These are phyloP conservation scores for Salvelinus sp. DNA, from an alignment of 2,113 vertebrate species.

Conservation along the genomic window DNA sequence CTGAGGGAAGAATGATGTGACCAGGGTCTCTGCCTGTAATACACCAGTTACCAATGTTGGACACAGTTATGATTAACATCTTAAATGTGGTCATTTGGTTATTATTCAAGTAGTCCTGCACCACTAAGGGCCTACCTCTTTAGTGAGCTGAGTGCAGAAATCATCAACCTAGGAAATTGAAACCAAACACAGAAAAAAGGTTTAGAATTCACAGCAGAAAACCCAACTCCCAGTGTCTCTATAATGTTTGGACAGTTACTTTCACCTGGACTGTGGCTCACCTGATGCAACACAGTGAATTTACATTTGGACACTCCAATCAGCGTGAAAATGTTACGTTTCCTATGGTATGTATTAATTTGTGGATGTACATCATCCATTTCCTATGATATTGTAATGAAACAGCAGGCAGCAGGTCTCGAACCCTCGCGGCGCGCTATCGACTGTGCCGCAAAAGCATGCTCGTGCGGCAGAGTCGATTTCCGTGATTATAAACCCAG, in stretches of 20 bases:
- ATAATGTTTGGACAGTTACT: neutral
- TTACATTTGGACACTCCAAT: too few relatives aligned
- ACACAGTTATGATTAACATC: neutral
- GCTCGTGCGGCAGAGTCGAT: too few relatives aligned
- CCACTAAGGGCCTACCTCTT: constrained; percentile 59
- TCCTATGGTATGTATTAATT: too few relatives aligned
- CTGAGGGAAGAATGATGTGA: constrained; percentile 80
- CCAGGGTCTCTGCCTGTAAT: constrained; percentile 78
- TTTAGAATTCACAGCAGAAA: neutral
- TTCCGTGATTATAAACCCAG: too few relatives aligned
- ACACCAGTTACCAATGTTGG: neutral
- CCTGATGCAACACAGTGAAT: neutral
- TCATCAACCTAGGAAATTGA: constrained; percentile 68
- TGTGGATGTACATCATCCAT: too few relatives aligned
- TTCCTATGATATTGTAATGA: too few relatives aligned
- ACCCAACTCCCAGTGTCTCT: neutral
- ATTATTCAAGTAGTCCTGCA: neutral
- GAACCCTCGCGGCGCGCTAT: too few relatives aligned
- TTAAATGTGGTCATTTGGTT: neutral
- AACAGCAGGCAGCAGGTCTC: too few relatives aligned
- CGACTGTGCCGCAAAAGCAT: too few relatives aligned
- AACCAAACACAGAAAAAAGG: neutral
- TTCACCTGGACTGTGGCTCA: neutral
- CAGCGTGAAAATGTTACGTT: too few relatives aligned
- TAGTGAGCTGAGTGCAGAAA: constrained; percentile 69